Base-by-base conservation (phyloP, 2,113 vertebrate genomes). In the Equus przewalskii region DNA sequence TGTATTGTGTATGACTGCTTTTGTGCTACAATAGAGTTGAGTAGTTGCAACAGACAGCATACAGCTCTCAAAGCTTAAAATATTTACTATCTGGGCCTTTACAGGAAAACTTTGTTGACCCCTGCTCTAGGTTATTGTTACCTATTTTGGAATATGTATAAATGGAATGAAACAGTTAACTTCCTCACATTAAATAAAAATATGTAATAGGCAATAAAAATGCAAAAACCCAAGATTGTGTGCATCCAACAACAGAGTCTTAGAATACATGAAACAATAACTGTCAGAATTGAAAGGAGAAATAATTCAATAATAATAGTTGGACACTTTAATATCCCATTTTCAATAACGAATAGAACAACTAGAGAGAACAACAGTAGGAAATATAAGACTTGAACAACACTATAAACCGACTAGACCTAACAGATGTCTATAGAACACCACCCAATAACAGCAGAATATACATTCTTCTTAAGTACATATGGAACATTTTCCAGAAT, bases 141-240 rank as follows among this genome's bases (percentile, higher is more conserved):
- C 19, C 41, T 91, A 11, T 96, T 94, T 96, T 91, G 54, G 78
- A 97, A 80, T 94, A 65, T 41, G 28, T 92, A 24, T 70, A 93
- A 89, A 51, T 93, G 81, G 18, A 92, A 65, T 72, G 22, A 67
- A 91, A 85, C 26, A 79, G 78, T 75, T 96, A 93, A 91, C n/a
- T 91, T 28, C 83, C 33, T 96, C 44, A 73, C 26, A 81, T 64
- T 96, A 62, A 49, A 70, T 87, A 64, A 96, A 96, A 94, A 62
- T 62, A 13, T 33, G 19, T 94, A 62, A 49, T 76, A 70, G 44
- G 33, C 46, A 56, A 56, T 91, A 80, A 36, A 96, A 92, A 79
- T 95, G 36, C 26, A 92, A 93, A 94, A 80, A 15, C 51, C 51
- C 51, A 15, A 76, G 36, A 75, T 65, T 67, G 7, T 54, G n/a